phyloP scores from a whole-genome alignment of 2,888 invertebrate genomes.

The Galeopsomyia nigrocyanea region DNA sequence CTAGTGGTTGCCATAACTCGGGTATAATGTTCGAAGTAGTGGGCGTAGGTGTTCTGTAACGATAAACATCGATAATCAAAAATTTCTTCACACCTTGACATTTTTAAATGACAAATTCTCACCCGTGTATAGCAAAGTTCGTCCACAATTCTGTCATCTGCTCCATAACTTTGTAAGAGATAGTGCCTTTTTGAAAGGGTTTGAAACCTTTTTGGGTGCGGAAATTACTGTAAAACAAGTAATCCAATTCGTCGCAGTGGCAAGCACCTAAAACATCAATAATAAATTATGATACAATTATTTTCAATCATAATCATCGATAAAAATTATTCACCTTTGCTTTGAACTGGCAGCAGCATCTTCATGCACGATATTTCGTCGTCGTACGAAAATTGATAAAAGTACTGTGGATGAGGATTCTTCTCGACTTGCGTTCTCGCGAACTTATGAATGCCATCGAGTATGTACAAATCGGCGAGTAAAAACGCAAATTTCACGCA shows the following conservation, averaged over 20 bases:
- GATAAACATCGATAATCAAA: background rate
- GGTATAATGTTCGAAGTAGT: slow-evolving; percentile 47
- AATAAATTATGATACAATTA: background rate
- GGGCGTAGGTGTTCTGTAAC: slow-evolving; percentile 60
- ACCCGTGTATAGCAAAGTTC: slow-evolving; percentile 65
- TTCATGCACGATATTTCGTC: slow-evolving; percentile 50
- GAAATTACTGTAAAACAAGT: slow-evolving; percentile 55
- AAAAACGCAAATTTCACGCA: slow-evolving; percentile 49
- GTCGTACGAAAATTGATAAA: slow-evolving; percentile 59
- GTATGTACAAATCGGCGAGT: slow-evolving; percentile 54
- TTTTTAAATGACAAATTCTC: background rate
- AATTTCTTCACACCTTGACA: too few relatives aligned
- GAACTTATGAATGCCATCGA: slow-evolving; percentile 53
- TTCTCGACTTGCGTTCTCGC: slow-evolving; percentile 50
- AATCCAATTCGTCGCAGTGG: slow-evolving; percentile 59
- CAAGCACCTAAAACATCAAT: slow-evolving; percentile 47
- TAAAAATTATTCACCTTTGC: slow-evolving; percentile 12
- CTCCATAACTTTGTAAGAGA: slow-evolving; percentile 53
- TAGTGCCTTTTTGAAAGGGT: slow-evolving; percentile 42
- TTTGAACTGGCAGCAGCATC: slow-evolving; percentile 26
- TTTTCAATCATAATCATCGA: background rate
- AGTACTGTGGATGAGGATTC: slow-evolving; percentile 52
- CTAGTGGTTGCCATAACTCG: slow-evolving; percentile 57
- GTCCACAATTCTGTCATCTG: slow-evolving; percentile 63
- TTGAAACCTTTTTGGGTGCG: slow-evolving; percentile 43